These are phyloP conservation scores for Dermochelys coriacea DNA, from an alignment of 2,797 vertebrate genomes.

Conservation along the genomic window DNA sequence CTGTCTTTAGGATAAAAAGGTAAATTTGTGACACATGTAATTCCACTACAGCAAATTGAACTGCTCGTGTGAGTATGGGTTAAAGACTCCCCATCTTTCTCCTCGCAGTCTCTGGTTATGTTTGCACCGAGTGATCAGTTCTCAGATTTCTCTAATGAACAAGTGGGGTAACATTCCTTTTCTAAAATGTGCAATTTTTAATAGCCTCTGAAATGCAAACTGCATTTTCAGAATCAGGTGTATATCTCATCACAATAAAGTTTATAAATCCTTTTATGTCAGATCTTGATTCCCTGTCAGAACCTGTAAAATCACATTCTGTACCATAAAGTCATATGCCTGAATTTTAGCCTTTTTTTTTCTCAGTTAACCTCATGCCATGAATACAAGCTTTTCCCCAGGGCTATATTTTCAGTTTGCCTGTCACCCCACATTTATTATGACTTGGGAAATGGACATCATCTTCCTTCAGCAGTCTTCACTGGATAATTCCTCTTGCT, in stretches of 20 bases:
- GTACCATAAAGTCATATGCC: constrained; percentile 62
- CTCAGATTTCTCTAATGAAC: background rate
- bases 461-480: constrained; percentile 36
- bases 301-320: constrained; percentile 51
- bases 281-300: constrained; percentile 35
- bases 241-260: constrained; percentile 24
- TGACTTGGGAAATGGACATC: constrained; percentile 52
- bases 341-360: constrained; percentile 57
- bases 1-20: background rate
- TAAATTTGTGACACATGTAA: background rate
- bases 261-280: constrained; percentile 21
- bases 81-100: background rate
- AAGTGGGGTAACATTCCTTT: background rate
- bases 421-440: constrained; percentile 61
- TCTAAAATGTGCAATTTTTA: background rate
- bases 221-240: background rate
- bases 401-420: constrained; percentile 53
- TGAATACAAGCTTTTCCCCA: constrained; percentile 45
- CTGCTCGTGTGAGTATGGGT: background rate
- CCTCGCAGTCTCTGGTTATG: background rate
- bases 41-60: background rate
- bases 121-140: background rate
- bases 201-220: background rate
- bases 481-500: constrained; percentile 13
- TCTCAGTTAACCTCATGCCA: constrained; percentile 72